Percentiles rank a stretch among this genome's conserved stretches.
Evolutionary conservation across 2,113 vertebrate genomes (phyloP).

Genomic region (Gobio gobio): DNA sequence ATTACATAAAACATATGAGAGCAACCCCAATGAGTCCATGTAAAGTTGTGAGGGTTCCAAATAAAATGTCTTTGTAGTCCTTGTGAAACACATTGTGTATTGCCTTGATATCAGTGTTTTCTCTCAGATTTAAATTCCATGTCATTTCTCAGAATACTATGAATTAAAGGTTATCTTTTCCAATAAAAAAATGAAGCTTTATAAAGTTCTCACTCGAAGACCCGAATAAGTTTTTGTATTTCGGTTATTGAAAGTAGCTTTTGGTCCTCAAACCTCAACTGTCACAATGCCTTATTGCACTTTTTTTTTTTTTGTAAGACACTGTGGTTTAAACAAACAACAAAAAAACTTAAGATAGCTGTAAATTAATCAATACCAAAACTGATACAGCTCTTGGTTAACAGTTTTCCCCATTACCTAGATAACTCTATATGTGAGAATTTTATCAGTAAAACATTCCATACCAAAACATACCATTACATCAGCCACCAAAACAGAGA

Average conservation of each 20-base stretch:
- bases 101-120: background rate
- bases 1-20: conserved; percentile 1
- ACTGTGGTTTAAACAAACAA: background rate
- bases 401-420: background rate
- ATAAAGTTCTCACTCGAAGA: background rate
- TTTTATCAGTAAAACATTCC: conserved; percentile 16
- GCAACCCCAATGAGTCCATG: background rate
- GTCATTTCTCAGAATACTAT: background rate
- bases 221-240: background rate
- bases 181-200: background rate
- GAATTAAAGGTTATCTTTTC: background rate
- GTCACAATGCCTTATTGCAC: conserved; percentile 2
- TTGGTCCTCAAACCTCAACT: background rate
- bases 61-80: background rate
- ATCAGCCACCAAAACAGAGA: conserved; percentile 25
- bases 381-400: background rate
- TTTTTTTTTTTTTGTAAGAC: background rate
- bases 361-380: background rate
- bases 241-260: background rate
- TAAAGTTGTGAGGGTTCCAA: background rate
- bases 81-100: background rate
- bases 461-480: conserved; percentile 9
- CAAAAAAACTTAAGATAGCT: background rate
- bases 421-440: background rate
- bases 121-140: background rate